A percentile compares a stretch with the other conserved stretches of the same genome.
These are phyloP conservation scores for Discoglossus pictus DNA, from an alignment of 2,797 vertebrate genomes.

Conservation along the genomic window DNA sequence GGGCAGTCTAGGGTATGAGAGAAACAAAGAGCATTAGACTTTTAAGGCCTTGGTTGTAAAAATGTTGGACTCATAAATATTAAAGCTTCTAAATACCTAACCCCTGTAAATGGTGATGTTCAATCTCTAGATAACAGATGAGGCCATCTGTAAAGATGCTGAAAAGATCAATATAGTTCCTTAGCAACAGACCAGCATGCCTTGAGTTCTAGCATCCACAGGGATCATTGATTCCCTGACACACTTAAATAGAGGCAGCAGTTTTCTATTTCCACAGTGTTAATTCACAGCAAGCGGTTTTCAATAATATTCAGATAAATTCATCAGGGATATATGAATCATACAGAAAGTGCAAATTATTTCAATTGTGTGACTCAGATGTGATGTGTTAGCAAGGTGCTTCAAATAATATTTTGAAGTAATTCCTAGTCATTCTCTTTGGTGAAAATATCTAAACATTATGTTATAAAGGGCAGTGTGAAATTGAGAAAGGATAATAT, in stretches of 20 bases:
- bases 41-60: conserved; percentile 8
- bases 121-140: conserved; percentile 18
- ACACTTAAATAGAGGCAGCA: neutral
- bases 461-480: too few species aligned
- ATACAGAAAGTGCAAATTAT: too few species aligned
- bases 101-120: conserved; percentile 22
- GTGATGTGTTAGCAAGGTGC: too few species aligned
- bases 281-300: too few species aligned
- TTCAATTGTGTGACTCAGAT: too few species aligned
- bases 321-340: too few species aligned
- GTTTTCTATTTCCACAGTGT: too few species aligned
- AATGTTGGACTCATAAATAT: conserved; percentile 40
- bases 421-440: too few species aligned
- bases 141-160: conserved; percentile 18
- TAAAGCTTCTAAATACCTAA: conserved; percentile 20
- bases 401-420: too few species aligned
- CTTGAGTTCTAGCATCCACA: conserved; percentile 7
- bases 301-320: too few species aligned
- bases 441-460: too few species aligned
- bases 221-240: conserved; percentile 27
- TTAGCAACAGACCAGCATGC: conserved; percentile 41
- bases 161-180: conserved; percentile 38
- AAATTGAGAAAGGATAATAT: too few species aligned
- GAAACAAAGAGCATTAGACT: neutral
- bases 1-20: neutral